phyloP scores from a whole-genome alignment of 2,113 vertebrate species.

The Rhinoptilus africanus region DNA sequence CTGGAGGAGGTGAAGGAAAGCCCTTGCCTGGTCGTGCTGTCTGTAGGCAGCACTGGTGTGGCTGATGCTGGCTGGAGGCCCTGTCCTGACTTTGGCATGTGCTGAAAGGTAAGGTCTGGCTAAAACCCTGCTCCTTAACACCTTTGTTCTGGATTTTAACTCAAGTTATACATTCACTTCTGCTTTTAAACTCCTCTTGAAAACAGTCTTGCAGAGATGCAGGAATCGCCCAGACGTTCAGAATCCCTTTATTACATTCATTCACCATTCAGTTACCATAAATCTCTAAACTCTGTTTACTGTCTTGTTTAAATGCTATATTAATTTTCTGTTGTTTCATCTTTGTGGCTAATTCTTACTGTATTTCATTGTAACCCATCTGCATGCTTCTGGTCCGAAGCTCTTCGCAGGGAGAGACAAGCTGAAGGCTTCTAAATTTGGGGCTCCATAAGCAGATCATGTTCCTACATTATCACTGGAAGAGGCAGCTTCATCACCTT shows the following conservation, averaged over 20 bases:
- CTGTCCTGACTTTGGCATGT: not conserved
- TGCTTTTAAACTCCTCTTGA: not conserved
- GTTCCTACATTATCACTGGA: not conserved
- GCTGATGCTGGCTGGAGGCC: not conserved
- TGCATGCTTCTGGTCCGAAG: not conserved
- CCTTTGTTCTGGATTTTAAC: not conserved
- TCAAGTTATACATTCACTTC: not conserved
- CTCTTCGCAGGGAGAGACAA: not conserved
- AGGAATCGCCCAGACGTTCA: not conserved
- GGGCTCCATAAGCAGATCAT: not conserved
- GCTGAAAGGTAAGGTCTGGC: not conserved
- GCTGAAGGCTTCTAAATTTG: not conserved
- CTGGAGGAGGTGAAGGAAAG: not conserved
- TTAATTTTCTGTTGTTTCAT: not conserved
- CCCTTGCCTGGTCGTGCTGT: rapidly evolving
- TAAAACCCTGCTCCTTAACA: not conserved
- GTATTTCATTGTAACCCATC: not conserved
- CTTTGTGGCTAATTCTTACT: not conserved
- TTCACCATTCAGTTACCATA: not conserved
- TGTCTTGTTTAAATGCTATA: not conserved
- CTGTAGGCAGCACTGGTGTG: not conserved
- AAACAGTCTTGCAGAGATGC: not conserved
- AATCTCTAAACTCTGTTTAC: not conserved
- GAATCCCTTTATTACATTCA: not conserved
- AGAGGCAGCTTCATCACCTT: not conserved